Conservation (phyloP, 2,113 vertebrate species). For the Cairina moschata region DNA sequence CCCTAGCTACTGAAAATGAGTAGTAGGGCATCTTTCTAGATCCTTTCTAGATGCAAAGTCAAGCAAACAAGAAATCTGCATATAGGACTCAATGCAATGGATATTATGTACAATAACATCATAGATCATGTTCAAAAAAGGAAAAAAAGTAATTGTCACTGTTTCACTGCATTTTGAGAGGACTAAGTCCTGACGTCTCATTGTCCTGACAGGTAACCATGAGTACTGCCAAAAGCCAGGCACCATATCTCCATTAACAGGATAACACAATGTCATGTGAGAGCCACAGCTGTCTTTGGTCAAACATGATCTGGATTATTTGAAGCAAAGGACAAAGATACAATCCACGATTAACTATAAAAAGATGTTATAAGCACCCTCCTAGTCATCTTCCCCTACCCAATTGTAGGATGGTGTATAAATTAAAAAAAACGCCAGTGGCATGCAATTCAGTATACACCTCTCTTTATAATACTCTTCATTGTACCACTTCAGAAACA, state of each 20-base stretch:
- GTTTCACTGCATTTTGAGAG: background rate
- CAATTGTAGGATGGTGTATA: rapidly evolving
- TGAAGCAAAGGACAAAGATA: background rate
- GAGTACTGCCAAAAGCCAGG: background rate
- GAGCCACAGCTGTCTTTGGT: background rate
- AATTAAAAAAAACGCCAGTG: background rate
- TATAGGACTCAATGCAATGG: background rate
- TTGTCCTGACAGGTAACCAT: background rate
- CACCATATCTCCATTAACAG: background rate
- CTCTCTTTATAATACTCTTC: background rate
- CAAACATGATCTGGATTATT: background rate
- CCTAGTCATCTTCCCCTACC: background rate
- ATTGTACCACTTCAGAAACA: background rate
- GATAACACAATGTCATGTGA: background rate
- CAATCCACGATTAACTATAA: background rate
- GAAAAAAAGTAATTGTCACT: background rate
- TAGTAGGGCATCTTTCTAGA: background rate
- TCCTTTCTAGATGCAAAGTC: background rate
- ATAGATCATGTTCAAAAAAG: background rate
- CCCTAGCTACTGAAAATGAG: background rate
- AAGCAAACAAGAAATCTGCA: background rate
- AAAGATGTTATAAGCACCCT: background rate
- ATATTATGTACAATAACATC: rapidly evolving
- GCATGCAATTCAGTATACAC: background rate
- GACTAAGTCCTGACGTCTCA: background rate